Evolutionary conservation across 2,888 invertebrate species (phyloP), one percentile per base, ranked within the genome.

Genomic region (Helobdella robusta): DNA sequence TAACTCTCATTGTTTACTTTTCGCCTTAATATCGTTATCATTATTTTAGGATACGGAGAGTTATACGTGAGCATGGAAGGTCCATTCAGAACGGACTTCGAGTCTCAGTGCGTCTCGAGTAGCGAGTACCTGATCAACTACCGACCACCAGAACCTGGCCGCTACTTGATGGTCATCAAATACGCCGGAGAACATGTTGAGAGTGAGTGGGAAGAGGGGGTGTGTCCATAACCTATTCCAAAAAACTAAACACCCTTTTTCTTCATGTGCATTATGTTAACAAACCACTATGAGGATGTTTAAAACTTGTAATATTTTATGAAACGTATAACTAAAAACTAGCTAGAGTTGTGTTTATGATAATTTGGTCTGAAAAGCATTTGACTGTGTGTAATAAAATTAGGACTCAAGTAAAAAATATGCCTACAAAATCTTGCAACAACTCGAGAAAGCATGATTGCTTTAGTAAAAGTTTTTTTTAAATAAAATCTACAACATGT

Each of bases 1-100:
- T 4, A 59, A 59, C n/a, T 40, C 8, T 30, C 20, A 36, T 23
- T 59, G 23, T 23, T 11, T n/a, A 8, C 44, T 11, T 59, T 11
- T 36, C 5, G 15, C 15, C 6, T 5, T 15, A 6, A 8, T 23
- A n/a, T 18, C 5, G 18, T 15, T 20, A 6, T 25, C 30, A 5
- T 36, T 35, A 8, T n/a, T 32, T 2, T 68, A 78, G 95, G 95
- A 59, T 86, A 88, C 58, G 95, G 95, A 69, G 88, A 89, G 64
- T 83, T 97, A 66, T 88, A 89, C 0, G 90, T 95, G 32, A 91
- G 92, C 68, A 86, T 97, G 73, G 95, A 95, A 75, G 97, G 97
- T 0, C 94, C 94, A 0, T 91, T 92, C 71, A 89, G 94, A 77
- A 92, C 92, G 0, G 80, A 81, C 40, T 74, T 97, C 87, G 35